Evolutionary conservation across 2,113 vertebrate species (phyloP), one percentile per base, ranked within the genome.

Genomic region (Aphyosemion australe): DNA sequence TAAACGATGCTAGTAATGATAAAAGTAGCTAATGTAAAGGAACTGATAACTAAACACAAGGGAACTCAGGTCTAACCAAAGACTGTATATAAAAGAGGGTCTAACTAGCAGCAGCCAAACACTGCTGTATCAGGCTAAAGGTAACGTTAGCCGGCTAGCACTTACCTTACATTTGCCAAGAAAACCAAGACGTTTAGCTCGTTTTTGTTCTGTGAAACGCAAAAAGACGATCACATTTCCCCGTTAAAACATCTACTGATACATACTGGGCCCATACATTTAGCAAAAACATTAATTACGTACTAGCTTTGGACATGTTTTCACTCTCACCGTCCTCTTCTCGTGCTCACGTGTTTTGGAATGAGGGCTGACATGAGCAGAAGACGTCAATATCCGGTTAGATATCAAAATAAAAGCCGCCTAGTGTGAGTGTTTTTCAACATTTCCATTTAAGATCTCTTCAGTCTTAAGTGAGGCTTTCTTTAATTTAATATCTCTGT

Each of bases 301-400:
- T 65, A 93, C 93, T 93, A 0, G 91, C 65, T 91, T 92, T 93
- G 0, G 93, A 90, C 93, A 93, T 93, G 0, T 4, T 61, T 72
- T 20, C 73, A 55, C 32, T 7, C 11, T 8, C 20, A 26, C 26
- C 26, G 2, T 1, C 2, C 1, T 32, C 45, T 13, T n/a, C 31
- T 32, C 8, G 7, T 8, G 57, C 72, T 70, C 90, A 90, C 89
- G 87, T 88, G 88, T 39, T 1, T n/a, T 12, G 20, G 18, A 4
- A 7, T 12, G 1, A 14, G 1, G 2, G 19, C 3, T 50, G 26
- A 47, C 64, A 21, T 34, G 79, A 63, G 82, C 74, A 50, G 0
- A 12, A 5, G 1, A 0, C 8, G 1, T 73, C 14, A 70, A 84
- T 78, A 71, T 90, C 87, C 82, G 84, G 72, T 37, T 4, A 15